Evolutionary conservation across 2,113 vertebrate species (phyloP), one percentile per base, ranked within the genome.

Genomic region (Pampusana beccarii): DNA sequence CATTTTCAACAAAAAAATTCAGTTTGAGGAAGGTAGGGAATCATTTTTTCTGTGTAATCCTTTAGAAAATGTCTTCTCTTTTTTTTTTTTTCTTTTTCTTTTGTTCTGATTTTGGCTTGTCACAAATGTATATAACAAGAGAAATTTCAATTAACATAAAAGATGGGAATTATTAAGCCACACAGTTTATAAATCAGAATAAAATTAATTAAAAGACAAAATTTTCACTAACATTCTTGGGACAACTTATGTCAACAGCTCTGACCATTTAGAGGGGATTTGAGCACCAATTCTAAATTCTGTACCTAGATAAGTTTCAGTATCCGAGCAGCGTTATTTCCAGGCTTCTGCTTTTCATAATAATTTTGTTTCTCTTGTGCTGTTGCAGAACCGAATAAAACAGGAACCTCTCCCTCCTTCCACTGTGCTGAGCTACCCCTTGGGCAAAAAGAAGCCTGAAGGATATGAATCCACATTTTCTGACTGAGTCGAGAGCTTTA

Each of bases 1-100:
- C 2, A 14, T 0, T n/a, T 75, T 67, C 85, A 73, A 46, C 2
- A 38, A 67, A 48, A 56, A 16, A 2, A 0, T 33, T 51, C 7
- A 13, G 5, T 64, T 51, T 75, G 11, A 75, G 15, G 3, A 62
- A 64, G 13, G 16, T 51, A 40, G 14, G 6, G 38, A 16, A 9
- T 31, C 50, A 2, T 36, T 29, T 62, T 50, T 73, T 28, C 20
- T 54, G 3, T 60, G 5, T 38, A 69, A 51, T 0, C 1, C 2
- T 19, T 56, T 86, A 88, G 3, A 46, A 54, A 34, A 2, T 33
- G 1, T 17, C 10, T 20, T n/a, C 13, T 17, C 10, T 20, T n/a
- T 40, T 12, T 40, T 40, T 40, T 14, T 40, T 40, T 40, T 40
- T 40, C 38, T 11, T 3, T 5, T n/a, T 8, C 24, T 19, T 6